phyloP scores from a whole-genome alignment of 2,797 vertebrate species.

The Capromys pilorides region DNA sequence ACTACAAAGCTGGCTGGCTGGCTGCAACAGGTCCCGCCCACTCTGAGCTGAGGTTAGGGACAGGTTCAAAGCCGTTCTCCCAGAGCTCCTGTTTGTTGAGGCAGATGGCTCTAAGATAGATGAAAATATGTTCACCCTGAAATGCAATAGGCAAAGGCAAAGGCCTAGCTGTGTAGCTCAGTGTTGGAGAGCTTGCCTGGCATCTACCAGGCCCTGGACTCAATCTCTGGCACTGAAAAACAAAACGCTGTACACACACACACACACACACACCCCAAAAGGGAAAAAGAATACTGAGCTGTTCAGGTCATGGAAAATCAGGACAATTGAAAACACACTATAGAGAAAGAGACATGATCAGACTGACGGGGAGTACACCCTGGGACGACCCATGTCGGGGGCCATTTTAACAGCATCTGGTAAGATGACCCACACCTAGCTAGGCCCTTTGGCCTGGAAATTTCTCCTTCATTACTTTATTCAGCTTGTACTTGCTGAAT shows the following conservation, averaged over 20 bases:
- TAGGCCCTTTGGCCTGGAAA: not conserved
- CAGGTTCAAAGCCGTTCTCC: slow-evolving; percentile 47
- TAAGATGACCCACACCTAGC: not conserved
- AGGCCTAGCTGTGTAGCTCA: not conserved
- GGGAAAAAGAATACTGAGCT: not conserved
- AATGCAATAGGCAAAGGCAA: not conserved
- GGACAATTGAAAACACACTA: not conserved
- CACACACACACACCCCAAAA: not conserved
- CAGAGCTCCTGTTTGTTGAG: not conserved
- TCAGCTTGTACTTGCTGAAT: not conserved
- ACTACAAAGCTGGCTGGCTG: accelerated
- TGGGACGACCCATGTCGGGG: not conserved
- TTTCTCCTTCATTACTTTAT: not conserved
- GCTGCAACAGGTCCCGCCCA: not conserved
- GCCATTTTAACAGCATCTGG: not conserved
- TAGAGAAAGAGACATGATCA: not conserved
- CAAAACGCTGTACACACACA: not conserved
- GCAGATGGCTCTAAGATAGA: not conserved
- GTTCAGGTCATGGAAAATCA: not conserved
- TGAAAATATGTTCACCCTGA: not conserved
- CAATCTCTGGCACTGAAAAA: too few species aligned
- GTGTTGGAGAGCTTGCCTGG: not conserved
- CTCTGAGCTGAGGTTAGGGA: not conserved
- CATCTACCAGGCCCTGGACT: not conserved
- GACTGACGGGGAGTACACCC: not conserved